Base-by-base conservation (phyloP, 2,113 vertebrate species). In the Climacteris rufus region DNA sequence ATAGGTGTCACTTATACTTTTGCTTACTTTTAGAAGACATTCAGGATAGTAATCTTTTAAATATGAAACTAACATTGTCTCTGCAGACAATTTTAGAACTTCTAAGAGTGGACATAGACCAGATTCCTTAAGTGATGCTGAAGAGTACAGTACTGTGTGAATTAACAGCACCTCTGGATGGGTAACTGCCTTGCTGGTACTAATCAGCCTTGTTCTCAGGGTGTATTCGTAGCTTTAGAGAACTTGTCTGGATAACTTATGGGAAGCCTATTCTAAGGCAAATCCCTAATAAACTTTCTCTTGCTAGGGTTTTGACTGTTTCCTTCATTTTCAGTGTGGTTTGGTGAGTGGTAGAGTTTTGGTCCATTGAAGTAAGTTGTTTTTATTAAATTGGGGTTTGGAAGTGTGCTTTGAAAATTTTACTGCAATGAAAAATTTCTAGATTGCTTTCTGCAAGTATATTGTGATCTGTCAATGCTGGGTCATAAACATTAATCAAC, bases 91-190 rank as follows among this genome's bases (percentile, higher is more conserved):
- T 77, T 83, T 37, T 4, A n/a, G 12, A 52, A n/a, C 20, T 76
- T 90, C 16, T 61, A 40, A 42, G 24, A 54, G 16, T 37, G 11
- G 7, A 28, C 3, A 1, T 39, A 52, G 37, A 37, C 11, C 27
- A 61, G 35, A 64, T 37, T 68, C 52, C n/a, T 75, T 27, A 49
- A 76, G 37, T 21, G 40, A 14, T 56, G 53, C 37, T 45, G 61
- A 57, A 63, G 17, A 64, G 13, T 15, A 22, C 0, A 6, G 15
- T 23, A 10, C 33, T 20, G 35, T 35, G 42, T 1, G 0, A 22
- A 30, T 33, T 63, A 68, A 20, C 17, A 52, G 33, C 39, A 31
- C 12, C 39, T 16, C 42, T 84, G 27, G 21, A 25, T 2, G 50
- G 8, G 49, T 25, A 24, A 31, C 9, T n/a, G 37, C 22, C 22